Percentiles rank a stretch among this genome's conserved stretches.
Conservation (phyloP, 1,140 invertebrate genomes). For the Drosophila littoralis region DNA sequence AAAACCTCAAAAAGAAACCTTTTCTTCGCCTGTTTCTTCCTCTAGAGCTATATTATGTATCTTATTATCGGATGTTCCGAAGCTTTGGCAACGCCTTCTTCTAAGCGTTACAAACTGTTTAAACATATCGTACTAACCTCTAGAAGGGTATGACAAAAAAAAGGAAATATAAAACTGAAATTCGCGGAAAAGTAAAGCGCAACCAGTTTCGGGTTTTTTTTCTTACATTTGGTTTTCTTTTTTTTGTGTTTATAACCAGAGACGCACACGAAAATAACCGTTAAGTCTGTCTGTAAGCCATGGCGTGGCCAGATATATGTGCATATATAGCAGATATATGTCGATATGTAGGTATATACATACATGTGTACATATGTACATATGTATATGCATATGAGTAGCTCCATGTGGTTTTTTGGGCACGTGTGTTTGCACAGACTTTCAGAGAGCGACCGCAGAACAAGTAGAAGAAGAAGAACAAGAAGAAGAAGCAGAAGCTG, state of each 20-base stretch:
- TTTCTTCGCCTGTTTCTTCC: too few species aligned
- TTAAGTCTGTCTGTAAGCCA: slow-evolving; percentile 54
- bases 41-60: too few species aligned
- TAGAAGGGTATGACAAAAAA: background rate
- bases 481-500: slow-evolving; percentile 26
- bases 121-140: too few species aligned
- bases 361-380: background rate
- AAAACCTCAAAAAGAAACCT: too few species aligned
- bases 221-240: slow-evolving; percentile 30
- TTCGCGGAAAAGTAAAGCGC: slow-evolving; percentile 66
- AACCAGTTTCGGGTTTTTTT: slow-evolving; percentile 61
- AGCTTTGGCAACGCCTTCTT: too few species aligned
- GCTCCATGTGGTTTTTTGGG: slow-evolving; percentile 29
- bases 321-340: background rate
- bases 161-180: slow-evolving; percentile 16
- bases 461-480: slow-evolving; percentile 12
- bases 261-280: slow-evolving; percentile 48
- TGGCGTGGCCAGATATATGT: slow-evolving; percentile 25
- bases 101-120: too few species aligned
- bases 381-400: slow-evolving; percentile 3
- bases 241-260: slow-evolving; percentile 46
- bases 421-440: slow-evolving; percentile 50
- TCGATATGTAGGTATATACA: background rate
- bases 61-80: too few species aligned
- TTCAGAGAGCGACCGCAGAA: slow-evolving; percentile 1